phyloP scores from a whole-genome alignment of 2,888 invertebrate genomes.

The Netelia fuscicornis region DNA sequence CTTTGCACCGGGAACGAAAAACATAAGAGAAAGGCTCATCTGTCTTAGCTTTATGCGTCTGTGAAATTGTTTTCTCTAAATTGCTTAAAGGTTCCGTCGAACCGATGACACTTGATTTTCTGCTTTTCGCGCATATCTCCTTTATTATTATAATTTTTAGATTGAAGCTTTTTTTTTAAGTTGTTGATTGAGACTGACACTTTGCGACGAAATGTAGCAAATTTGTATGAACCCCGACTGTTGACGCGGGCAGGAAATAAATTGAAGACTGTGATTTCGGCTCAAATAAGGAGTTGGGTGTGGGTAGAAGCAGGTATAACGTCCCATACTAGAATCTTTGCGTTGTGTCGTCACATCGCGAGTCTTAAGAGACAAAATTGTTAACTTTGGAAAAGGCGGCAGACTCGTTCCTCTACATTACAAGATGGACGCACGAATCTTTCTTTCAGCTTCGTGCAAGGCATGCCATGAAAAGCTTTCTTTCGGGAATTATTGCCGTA shows the following conservation, averaged over 20 bases:
- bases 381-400: constrained; percentile 12
- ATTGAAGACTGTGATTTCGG: constrained; percentile 64
- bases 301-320: constrained; percentile 25
- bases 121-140: constrained; percentile 27
- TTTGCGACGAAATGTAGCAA: constrained; percentile 45
- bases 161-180: constrained; percentile 42
- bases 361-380: constrained; percentile 2
- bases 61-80: constrained; percentile 37
- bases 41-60: constrained; percentile 1
- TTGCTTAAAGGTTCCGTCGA: constrained; percentile 18
- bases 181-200: constrained; percentile 61
- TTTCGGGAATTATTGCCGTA: no score
- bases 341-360: constrained; percentile 13
- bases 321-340: constrained; percentile 3
- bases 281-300: constrained; percentile 27
- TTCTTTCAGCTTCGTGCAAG: constrained; percentile 17
- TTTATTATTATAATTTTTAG: constrained; percentile 47
- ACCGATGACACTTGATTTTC: constrained; percentile 11
- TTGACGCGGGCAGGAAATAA: constrained; percentile 20
- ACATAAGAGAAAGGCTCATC: background rate
- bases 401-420: background rate
- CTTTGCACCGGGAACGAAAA: background rate
- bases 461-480: no score
- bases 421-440: constrained; percentile 33
- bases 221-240: constrained; percentile 37